Base-by-base conservation (phyloP, 2,888 invertebrate species). In the Didymodactylos carnosus region DNA sequence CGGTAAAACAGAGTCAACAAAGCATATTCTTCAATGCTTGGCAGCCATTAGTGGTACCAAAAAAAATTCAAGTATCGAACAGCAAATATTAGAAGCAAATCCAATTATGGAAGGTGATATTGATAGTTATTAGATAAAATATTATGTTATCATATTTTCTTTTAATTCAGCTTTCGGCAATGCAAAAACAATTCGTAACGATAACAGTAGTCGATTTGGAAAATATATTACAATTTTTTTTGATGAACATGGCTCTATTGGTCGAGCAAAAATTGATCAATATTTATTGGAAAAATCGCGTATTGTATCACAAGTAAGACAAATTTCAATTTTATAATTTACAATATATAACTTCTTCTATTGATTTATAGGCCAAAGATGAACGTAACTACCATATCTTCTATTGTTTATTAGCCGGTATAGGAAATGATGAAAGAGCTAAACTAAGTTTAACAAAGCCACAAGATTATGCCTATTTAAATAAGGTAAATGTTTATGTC, bases 51-150 rank as follows among this genome's bases (percentile, higher is more conserved):
- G 94, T 84, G 97, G 97, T 62, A 90, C 90, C 13, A 35, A 62
- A n/a, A 97, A 97, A 82, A 97, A 98, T 84, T 95, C 95, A 11
- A 98, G 97, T 97, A 97, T 98, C 81, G 97, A 98, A 84, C 97
- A 98, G 83, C 94, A 98, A 87, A 97, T 98, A 81, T 87, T 98
- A 76, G 97, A 97, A 87, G 95, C 98, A 0, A 95, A 95, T 86
- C 94, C 80, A 87, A 97, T 89, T 89, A 86, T 95, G 80, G 94
- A 95, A 87, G 62, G 62, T 62, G 35, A 62, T 11, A 62, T 16
- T 46, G 23, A 23, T 4, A 7, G n/a, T 2, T n/a, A 19, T 1
- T 16, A 10, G n/a, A n/a, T 43, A n/a, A n/a, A 14, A n/a, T 16
- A n/a, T 2, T 43, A 46, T 1, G 6, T 23, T 10, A 23, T 23